Conservation (phyloP, 1,140 invertebrate species). For the Magallana angulata region DNA sequence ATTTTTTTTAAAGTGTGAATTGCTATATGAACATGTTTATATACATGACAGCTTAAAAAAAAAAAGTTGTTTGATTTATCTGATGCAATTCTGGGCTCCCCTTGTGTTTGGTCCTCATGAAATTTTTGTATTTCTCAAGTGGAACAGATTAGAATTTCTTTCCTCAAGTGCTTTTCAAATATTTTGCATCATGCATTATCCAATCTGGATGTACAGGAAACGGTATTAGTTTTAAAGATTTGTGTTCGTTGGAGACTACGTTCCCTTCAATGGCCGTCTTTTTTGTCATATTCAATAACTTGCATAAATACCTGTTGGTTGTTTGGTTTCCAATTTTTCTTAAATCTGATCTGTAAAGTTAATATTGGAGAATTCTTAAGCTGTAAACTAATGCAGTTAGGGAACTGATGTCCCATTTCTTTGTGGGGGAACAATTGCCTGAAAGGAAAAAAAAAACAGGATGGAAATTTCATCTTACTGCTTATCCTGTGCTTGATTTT, state of each 20-base stretch:
- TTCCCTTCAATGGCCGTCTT: constrained; percentile 9
- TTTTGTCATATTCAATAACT: constrained; percentile 35
- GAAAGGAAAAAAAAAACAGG: background rate
- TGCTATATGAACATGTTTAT: no score
- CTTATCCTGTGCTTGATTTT: background rate
- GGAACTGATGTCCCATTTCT: background rate
- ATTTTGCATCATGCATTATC: constrained; percentile 36
- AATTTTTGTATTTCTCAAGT: constrained; percentile 2
- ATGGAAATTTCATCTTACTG: background rate
- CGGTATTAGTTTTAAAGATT: constrained; percentile 22
- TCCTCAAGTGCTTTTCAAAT: constrained; percentile 25
- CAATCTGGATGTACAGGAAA: background rate
- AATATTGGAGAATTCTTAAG: constrained; percentile 32
- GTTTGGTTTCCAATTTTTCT: constrained; percentile 31
- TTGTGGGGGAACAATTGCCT: background rate
- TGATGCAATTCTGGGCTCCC: no score
- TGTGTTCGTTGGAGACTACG: background rate
- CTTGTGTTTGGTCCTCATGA: background rate
- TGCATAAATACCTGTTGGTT: constrained; percentile 32
- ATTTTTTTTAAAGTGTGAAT: no score
- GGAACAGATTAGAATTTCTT: constrained; percentile 1
- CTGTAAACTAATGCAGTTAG: background rate
- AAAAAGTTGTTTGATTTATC: no score
- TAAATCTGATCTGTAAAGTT: constrained; percentile 32
- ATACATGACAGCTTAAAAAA: no score